Evolutionary conservation across 2,113 vertebrate genomes (phyloP).

Genomic region (Bagarius yarrelli): DNA sequence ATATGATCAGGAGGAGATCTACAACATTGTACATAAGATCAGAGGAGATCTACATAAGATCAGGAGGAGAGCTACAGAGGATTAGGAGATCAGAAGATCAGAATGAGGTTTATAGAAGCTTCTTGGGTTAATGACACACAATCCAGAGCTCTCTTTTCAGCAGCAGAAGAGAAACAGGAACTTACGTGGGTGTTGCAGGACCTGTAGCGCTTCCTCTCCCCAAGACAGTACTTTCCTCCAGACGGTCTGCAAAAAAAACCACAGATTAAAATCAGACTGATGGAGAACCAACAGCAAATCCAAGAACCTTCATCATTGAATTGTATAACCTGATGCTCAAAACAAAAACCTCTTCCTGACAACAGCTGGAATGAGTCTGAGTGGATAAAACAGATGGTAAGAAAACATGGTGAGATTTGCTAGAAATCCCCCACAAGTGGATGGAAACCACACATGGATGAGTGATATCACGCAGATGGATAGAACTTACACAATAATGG

Average conservation of each 20-base stretch:
- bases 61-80: too few species aligned
- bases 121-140: neutral
- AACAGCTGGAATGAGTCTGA: slow-evolving; percentile 29
- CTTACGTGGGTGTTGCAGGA: slow-evolving; percentile 98
- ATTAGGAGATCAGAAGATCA: too few species aligned
- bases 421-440: neutral
- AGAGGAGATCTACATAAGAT: too few species aligned
- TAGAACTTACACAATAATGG: neutral
- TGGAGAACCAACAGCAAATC: slow-evolving; percentile 30
- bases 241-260: slow-evolving; percentile 81
- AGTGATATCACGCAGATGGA: neutral
- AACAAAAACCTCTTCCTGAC: slow-evolving; percentile 20
- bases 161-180: slow-evolving; percentile 50
- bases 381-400: neutral
- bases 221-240: slow-evolving; percentile 96
- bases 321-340: neutral
- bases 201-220: slow-evolving; percentile 93
- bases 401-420: neutral
- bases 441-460: neutral
- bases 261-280: slow-evolving; percentile 33
- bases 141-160: neutral
- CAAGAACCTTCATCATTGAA: slow-evolving; percentile 16
- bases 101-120: too few species aligned
- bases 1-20: too few species aligned
- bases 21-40: too few species aligned